These are phyloP conservation scores for Salmo trutta DNA, from an alignment of 2,797 vertebrate genomes.

Conservation along the genomic window DNA sequence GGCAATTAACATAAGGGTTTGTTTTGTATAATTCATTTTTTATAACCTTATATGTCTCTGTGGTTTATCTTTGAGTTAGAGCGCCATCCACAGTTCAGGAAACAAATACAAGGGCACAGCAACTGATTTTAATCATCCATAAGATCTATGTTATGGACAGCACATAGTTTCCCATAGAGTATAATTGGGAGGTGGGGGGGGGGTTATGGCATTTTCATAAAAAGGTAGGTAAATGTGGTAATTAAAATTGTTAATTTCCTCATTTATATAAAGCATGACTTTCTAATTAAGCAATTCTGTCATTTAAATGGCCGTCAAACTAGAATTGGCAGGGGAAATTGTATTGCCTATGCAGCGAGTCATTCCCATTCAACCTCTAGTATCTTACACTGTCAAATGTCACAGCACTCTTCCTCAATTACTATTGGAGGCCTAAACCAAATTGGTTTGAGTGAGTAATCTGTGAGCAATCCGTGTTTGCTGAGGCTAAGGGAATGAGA, in stretches of 20 bases:
- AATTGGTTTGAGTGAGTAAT: slow-evolving; percentile 57
- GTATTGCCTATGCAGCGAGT: slow-evolving; percentile 5
- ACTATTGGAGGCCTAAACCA: slow-evolving; percentile 43
- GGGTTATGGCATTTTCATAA: not conserved
- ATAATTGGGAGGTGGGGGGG: not conserved
- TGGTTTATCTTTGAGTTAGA: not conserved
- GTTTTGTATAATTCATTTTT: not conserved
- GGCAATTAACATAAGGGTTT: not conserved
- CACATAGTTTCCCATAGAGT: not conserved
- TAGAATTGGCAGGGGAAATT: not conserved
- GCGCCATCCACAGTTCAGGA: not conserved
- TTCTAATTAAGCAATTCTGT: slow-evolving; percentile 12
- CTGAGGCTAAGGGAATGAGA: slow-evolving; percentile 10
- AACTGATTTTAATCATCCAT: not conserved
- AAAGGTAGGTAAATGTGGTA: not conserved
- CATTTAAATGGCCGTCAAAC: slow-evolving; percentile 5
- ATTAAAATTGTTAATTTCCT: not conserved
- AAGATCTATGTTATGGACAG: not conserved
- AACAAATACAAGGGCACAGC: not conserved
- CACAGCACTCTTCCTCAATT: slow-evolving; percentile 46
- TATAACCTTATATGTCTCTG: not conserved
- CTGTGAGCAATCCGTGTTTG: slow-evolving; percentile 22
- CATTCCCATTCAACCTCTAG: not conserved
- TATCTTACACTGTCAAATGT: slow-evolving; percentile 47
- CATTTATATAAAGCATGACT: not conserved